Evolutionary conservation across 2,888 invertebrate species (phyloP).

Genomic region (Tipula confusa): DNA sequence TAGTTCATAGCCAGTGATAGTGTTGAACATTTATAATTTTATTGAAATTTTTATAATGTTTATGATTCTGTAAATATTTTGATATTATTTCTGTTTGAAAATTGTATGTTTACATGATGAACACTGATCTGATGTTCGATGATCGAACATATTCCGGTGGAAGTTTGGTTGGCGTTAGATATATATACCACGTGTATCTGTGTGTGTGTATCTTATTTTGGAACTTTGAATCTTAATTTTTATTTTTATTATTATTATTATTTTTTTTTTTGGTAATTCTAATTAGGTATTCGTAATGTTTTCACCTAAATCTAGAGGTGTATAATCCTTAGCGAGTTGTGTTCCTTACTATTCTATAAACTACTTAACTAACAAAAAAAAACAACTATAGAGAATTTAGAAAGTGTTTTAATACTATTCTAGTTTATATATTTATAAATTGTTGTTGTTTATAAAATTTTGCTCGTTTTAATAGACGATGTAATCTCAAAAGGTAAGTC

Average conservation of each 20-base stretch:
- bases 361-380: neutral
- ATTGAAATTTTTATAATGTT: too few relatives aligned
- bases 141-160: neutral
- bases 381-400: neutral
- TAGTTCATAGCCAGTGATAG: neutral
- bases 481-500: neutral
- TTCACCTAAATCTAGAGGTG: neutral
- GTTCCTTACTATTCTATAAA: neutral
- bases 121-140: neutral
- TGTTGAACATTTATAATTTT: neutral
- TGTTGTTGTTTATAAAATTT: neutral
- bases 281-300: neutral
- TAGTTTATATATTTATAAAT: neutral
- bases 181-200: neutral
- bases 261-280: neutral
- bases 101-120: neutral
- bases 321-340: slow-evolving; percentile 5
- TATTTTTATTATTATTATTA: too few relatives aligned
- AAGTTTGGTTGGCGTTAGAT: neutral
- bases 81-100: neutral
- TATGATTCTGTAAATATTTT: too few relatives aligned
- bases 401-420: slow-evolving; percentile 3
- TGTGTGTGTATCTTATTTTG: neutral
- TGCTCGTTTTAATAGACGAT: neutral
- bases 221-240: slow-evolving; percentile 4